Base-by-base conservation (phyloP, 1,140 invertebrate species). In the Sitodiplosis mosellana region DNA sequence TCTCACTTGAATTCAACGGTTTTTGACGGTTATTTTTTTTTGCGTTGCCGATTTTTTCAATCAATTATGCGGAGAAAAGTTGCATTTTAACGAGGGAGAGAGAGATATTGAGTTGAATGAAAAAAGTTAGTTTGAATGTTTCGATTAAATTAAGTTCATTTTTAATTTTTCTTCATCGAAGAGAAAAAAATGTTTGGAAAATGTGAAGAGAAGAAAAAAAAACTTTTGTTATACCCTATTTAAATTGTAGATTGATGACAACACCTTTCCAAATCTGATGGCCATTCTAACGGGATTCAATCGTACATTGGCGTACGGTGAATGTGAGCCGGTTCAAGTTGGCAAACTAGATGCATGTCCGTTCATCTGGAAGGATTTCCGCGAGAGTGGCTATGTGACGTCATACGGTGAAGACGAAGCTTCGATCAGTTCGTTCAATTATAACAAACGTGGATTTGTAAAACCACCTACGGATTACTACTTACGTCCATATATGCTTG, bases 191-290 rank as follows among this genome's bases (percentile, higher is more conserved):
- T n/a, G n/a, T n/a, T n/a, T n/a, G n/a, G n/a, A n/a, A n/a, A n/a
- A n/a, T n/a, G n/a, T n/a, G n/a, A n/a, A n/a, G n/a, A n/a, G n/a
- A n/a, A n/a, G n/a, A n/a, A n/a, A n/a, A n/a, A n/a, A n/a, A n/a
- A n/a, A n/a, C n/a, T n/a, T n/a, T n/a, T n/a, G n/a, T n/a, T n/a
- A n/a, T n/a, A n/a, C n/a, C n/a, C n/a, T 27, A 27, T 18, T 47
- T 47, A 51, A 34, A 43, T 58, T 61, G 36, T 51, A 74, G 72
- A 61, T 73, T 50, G 83, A 74, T 2, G 83, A 84, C 53, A 87
- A 87, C 53, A 87, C 83, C 1, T 87, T 82, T 58, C 82, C 83
- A 0, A 89, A 89, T 61, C 56, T 89, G 18, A 80, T 88, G 71
- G 79, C 84, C 0, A 62, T 81, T 3, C 61, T 87, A 19, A 81